A percentile compares a stretch with the other conserved stretches of the same genome.
phyloP scores from a whole-genome alignment of 2,888 invertebrate genomes.

The Tupiocoris notatus region DNA sequence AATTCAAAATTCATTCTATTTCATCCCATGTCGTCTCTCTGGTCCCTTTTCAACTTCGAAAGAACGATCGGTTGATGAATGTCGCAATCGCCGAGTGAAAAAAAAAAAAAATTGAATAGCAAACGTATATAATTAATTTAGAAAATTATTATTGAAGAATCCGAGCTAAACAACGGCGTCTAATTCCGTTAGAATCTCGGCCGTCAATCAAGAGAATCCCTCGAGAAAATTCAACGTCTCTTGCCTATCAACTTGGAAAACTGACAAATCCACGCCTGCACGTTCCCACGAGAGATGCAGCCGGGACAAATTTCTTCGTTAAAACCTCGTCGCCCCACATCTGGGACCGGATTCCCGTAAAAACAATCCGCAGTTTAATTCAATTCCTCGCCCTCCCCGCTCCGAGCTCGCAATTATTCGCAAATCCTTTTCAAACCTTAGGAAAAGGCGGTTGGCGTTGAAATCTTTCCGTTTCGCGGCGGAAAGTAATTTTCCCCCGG shows the following conservation, averaged over 20 bases:
- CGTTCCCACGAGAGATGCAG: neutral
- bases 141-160: too few species aligned
- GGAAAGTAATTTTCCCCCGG: neutral
- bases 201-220: neutral
- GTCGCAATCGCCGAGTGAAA: too few species aligned
- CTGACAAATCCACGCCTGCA: neutral
- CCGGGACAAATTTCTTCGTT: neutral
- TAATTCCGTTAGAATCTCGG: neutral
- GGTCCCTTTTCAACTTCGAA: too few species aligned
- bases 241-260: neutral
- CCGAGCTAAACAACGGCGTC: too few species aligned
- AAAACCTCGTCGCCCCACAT: neutral
- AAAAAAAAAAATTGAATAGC: too few species aligned
- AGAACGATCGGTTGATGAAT: too few species aligned
- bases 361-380: neutral
- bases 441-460: neutral
- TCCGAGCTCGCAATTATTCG: neutral
- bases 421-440: neutral
- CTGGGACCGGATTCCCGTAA: neutral
- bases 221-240: neutral
- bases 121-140: too few species aligned
- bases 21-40: too few species aligned
- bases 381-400: too few species aligned
- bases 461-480: neutral
- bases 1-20: too few species aligned